A percentile compares a stretch with the other conserved stretches of the same genome.
phyloP scores from a whole-genome alignment of 2,797 vertebrate genomes.

The Erpetoichthys calabaricus region DNA sequence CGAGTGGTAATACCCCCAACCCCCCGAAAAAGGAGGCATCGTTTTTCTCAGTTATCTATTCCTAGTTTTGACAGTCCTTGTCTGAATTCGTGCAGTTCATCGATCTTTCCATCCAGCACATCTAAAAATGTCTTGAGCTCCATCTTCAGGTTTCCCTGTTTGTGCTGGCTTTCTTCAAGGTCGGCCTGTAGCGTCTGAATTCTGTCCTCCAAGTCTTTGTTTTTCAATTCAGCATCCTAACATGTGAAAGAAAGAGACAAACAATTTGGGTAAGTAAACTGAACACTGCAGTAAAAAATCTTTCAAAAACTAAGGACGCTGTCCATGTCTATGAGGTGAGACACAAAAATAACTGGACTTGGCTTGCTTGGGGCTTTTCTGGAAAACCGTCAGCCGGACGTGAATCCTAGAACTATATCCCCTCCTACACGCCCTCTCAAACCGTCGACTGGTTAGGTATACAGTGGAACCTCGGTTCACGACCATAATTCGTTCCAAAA shows the following conservation, averaged over 20 bases:
- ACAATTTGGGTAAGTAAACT: not conserved
- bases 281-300: no score
- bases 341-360: no score
- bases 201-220: slow-evolving; percentile 69
- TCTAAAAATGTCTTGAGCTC: slow-evolving; percentile 91
- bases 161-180: slow-evolving; percentile 68
- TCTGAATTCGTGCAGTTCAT: slow-evolving; percentile 88
- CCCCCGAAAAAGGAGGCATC: slow-evolving; percentile 4
- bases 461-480: no score
- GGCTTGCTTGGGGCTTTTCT: no score
- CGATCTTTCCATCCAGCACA: slow-evolving; percentile 83
- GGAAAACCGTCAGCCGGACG: no score
- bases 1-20: slow-evolving; percentile 6
- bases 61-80: slow-evolving; percentile 84
- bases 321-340: no score
- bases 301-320: no score
- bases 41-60: slow-evolving; percentile 60
- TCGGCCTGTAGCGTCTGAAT: slow-evolving; percentile 62
- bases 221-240: slow-evolving; percentile 73
- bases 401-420: no score
- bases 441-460: no score
- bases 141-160: slow-evolving; percentile 76
- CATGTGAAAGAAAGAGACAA: slow-evolving; percentile 3
- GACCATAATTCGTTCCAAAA: no score
- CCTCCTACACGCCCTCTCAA: no score